Evolutionary conservation across 2,888 invertebrate species (phyloP).

Genomic region (Scaptomyza flava): DNA sequence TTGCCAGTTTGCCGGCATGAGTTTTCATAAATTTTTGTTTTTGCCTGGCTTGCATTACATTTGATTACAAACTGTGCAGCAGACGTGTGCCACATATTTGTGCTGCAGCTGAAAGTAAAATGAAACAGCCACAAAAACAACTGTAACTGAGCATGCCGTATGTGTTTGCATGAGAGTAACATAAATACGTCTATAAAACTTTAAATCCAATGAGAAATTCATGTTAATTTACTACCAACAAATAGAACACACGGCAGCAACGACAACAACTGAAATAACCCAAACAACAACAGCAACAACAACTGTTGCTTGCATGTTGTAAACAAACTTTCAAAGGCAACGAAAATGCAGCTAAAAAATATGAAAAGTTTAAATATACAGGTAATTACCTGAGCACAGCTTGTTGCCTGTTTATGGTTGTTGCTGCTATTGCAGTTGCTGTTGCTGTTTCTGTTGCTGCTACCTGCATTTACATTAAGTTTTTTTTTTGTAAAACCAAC

Average conservation of each 20-base stretch:
- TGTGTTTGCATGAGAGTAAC: constrained; percentile 42
- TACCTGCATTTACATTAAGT: constrained; percentile 30
- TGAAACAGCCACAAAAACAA: constrained; percentile 41
- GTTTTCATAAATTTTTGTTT: constrained; percentile 52
- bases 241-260: constrained; percentile 61
- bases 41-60: constrained; percentile 52
- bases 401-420: constrained; percentile 37
- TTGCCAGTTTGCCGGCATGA: constrained; percentile 45
- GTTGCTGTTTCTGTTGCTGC: constrained; percentile 15
- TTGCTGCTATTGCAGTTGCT: constrained; percentile 14
- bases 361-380: constrained; percentile 62
- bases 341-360: constrained; percentile 53
- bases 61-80: constrained; percentile 71
- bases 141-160: constrained; percentile 50
- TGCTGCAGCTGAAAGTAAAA: constrained; percentile 70
- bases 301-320: constrained; percentile 47
- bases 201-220: constrained; percentile 53
- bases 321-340: constrained; percentile 51
- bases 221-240: constrained; percentile 54
- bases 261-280: constrained; percentile 27
- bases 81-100: constrained; percentile 76
- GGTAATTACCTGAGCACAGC: constrained; percentile 66
- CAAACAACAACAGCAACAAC: constrained; percentile 28
- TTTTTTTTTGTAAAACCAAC: constrained; percentile 23
- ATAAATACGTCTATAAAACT: constrained; percentile 65